phyloP scores from a whole-genome alignment of 2,113 vertebrate genomes.

The Syngnathoides biaculeatus region DNA sequence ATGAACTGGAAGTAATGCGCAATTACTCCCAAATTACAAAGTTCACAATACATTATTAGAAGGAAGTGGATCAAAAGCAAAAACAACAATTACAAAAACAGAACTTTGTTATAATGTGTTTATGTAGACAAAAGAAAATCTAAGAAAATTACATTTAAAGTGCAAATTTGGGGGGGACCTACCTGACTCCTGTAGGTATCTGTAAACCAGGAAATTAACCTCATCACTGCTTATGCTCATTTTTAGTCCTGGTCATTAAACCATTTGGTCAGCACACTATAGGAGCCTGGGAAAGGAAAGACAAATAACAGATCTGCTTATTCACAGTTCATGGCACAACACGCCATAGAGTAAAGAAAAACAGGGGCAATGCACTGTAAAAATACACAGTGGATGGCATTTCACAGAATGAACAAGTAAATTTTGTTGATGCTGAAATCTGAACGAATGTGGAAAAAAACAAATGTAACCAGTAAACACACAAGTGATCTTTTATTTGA shows the following conservation, averaged over 20 bases:
- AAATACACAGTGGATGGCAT: slow-evolving; percentile 11
- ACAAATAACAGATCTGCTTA: neutral
- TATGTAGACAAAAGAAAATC: neutral
- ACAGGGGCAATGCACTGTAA: neutral
- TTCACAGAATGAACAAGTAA: slow-evolving; percentile 1
- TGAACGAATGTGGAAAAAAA: neutral
- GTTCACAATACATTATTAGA: neutral
- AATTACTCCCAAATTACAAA: neutral
- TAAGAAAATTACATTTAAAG: neutral
- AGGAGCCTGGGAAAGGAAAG: slow-evolving; percentile 76
- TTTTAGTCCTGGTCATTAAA: slow-evolving; percentile 96
- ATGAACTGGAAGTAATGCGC: too few species aligned
- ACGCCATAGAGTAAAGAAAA: neutral
- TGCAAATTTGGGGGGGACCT: slow-evolving; percentile 22
- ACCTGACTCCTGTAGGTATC: slow-evolving; percentile 99
- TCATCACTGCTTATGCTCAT: slow-evolving; percentile 99
- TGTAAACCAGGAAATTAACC: slow-evolving; percentile 99
- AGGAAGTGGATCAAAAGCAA: neutral
- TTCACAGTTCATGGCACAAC: neutral
- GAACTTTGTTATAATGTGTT: neutral
- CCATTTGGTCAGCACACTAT: slow-evolving; percentile 95
- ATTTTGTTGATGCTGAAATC: slow-evolving; percentile 13
- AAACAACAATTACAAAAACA: neutral
- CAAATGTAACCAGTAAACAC: neutral
- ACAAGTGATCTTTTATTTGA: slow-evolving; percentile 33